Base-by-base conservation (phyloP, 2,888 invertebrate genomes). In the Acanthosepion esculentum region DNA sequence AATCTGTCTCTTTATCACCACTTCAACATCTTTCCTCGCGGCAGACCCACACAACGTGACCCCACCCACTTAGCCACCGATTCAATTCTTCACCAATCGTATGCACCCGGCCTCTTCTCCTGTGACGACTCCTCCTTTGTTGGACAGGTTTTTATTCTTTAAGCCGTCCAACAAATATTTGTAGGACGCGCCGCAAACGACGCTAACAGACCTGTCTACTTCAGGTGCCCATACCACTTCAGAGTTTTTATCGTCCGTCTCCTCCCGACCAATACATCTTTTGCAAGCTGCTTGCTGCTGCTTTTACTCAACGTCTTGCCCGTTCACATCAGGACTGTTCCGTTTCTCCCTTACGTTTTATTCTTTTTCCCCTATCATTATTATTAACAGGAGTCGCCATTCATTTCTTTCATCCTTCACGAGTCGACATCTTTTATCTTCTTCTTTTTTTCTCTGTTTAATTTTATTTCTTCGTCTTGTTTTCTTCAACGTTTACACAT, bases 131-230 rank as follows among this genome's bases (percentile, higher is more conserved):
- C 78, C 78, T 78, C 29, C 78, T 78, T 78, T 78, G 78, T 78
- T n/a, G 29, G 78, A 78, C 78, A 78, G 78, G 26, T 78, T 78
- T n/a, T 78, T 78, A 78, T 78, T 78, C 78, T 78, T 78, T 29
- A 78, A n/a, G 78, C n/a, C 78, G 78, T n/a, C 78, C 78, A 78
- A n/a, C 78, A 78, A 78, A 78, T 78, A 78, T 78, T 78, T 78
- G 78, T 78, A 78, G 29, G 29, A 78, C 78, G n/a, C n/a, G n/a
- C 78, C n/a, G 78, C 78, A 78, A 78, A 78, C 78, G 78, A 78
- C 78, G 78, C 78, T 78, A 78, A 78, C 78, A 78, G 78, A 78
- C 78, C n/a, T 78, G 78, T 78, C 78, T 15, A n/a, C 78, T 78
- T 78, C 78, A 78, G 78, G 78, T 78, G 78, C 78, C 29, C 78